Evolutionary conservation across 2,888 invertebrate species (phyloP).

Genomic region (Magallana nippona): DNA sequence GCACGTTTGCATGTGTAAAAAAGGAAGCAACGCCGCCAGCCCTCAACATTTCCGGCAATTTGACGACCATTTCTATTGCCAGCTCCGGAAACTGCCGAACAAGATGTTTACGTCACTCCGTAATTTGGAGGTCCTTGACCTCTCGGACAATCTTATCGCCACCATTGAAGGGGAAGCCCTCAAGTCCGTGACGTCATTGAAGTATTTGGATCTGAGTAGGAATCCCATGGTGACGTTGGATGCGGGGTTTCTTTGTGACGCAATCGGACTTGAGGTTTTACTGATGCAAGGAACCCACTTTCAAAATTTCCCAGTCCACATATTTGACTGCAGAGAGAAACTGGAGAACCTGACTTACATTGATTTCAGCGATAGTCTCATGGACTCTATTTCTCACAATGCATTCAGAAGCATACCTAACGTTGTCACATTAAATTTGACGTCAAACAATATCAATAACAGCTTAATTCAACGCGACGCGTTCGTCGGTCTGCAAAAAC

Average conservation of each 20-base stretch:
- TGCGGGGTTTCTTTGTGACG: constrained; percentile 44
- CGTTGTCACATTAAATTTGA: constrained; percentile 43
- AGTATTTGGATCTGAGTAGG: constrained; percentile 42
- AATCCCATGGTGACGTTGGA: constrained; percentile 39
- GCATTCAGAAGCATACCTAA: constrained; percentile 40
- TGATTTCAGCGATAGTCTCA: constrained; percentile 44
- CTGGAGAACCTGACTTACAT: constrained; percentile 40
- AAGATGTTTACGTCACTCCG: constrained; percentile 43
- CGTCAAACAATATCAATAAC: constrained; percentile 41
- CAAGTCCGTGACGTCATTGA: constrained; percentile 15
- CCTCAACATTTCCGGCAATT: constrained; percentile 44
- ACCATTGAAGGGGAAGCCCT: constrained; percentile 39
- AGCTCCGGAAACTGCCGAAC: constrained; percentile 36
- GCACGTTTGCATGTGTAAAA: constrained; percentile 49
- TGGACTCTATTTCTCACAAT: constrained; percentile 38
- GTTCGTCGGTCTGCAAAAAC: constrained; percentile 30
- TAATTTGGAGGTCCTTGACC: constrained; percentile 38
- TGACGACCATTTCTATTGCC: constrained; percentile 47
- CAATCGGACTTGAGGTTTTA: constrained; percentile 35
- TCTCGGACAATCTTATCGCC: constrained; percentile 43
- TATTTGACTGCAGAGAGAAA: constrained; percentile 38
- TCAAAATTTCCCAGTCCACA: constrained; percentile 31
- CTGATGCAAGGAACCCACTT: constrained; percentile 40
- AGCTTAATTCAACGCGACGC: constrained; percentile 37
- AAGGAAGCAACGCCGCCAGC: constrained; percentile 48